Evolutionary conservation across 2,113 vertebrate species (phyloP).

Genomic region (Pipra filicauda): DNA sequence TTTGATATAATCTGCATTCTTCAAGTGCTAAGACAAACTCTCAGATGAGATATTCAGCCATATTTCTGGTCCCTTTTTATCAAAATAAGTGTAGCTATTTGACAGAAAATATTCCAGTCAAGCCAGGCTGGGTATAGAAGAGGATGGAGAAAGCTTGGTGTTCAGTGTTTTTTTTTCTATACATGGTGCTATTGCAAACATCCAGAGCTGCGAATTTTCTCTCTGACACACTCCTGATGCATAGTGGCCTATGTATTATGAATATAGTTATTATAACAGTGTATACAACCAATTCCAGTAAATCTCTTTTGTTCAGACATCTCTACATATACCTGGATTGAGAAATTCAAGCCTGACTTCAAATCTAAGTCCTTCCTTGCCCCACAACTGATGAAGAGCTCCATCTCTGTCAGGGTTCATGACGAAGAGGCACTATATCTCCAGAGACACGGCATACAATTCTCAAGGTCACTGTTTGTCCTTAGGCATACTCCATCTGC

Average conservation of each 20-base stretch:
- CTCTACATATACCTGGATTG: not conserved
- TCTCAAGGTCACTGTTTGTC: conserved; percentile 43
- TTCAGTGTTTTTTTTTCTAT: not conserved
- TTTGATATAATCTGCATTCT: not conserved
- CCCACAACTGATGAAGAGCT: not conserved
- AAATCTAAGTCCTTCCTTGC: not conserved
- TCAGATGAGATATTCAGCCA: not conserved
- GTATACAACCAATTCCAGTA: not conserved
- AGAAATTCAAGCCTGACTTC: not conserved
- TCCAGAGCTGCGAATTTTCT: not conserved
- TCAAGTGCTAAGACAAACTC: not conserved
- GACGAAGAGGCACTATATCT: not conserved
- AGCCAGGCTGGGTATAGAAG: not conserved
- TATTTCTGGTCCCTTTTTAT: not conserved
- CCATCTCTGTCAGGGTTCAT: not conserved
- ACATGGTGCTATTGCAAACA: not conserved
- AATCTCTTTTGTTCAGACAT: not conserved
- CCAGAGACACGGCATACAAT: not conserved
- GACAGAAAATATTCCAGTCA: not conserved
- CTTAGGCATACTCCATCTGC: conserved; percentile 38
- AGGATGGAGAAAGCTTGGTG: not conserved
- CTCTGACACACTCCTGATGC: not conserved
- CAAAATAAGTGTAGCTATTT: not conserved
- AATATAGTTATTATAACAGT: not conserved
- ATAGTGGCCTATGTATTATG: not conserved